Evolutionary conservation across 2,888 invertebrate genomes (phyloP).

Genomic region (Leptopterna dolabrata): DNA sequence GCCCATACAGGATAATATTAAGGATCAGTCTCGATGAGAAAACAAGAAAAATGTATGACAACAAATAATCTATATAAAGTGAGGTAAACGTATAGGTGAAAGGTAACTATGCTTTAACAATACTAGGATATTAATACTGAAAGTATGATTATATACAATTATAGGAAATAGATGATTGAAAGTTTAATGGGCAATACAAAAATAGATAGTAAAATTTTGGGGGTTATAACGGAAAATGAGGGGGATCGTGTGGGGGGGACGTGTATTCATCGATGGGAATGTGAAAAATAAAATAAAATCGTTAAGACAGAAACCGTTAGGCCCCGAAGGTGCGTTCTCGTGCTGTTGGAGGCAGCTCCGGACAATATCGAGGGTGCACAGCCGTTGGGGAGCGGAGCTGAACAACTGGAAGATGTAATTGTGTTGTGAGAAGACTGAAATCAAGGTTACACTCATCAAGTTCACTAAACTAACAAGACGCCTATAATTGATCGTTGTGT

Average conservation of each 20-base stretch:
- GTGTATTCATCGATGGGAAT: conserved; percentile 14
- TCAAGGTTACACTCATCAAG: too few species aligned
- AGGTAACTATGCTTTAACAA: conserved; percentile 43
- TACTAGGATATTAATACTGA: conserved; percentile 45
- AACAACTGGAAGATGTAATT: not conserved
- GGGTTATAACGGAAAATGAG: not conserved
- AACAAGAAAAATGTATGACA: not conserved
- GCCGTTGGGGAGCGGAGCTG: not conserved
- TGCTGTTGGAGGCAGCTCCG: not conserved
- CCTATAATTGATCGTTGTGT: too few species aligned
- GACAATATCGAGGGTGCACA: not conserved
- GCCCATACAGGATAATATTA: not conserved
- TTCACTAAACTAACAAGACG: too few species aligned
- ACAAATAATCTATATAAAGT: not conserved
- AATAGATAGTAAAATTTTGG: conserved; percentile 37
- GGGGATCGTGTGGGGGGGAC: not conserved
- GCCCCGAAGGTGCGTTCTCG: not conserved
- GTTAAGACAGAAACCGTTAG: not conserved
- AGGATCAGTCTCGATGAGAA: not conserved
- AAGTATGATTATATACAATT: not conserved
- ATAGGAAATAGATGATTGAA: not conserved
- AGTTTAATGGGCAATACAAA: conserved; percentile 26
- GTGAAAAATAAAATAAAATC: not conserved
- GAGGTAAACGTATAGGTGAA: not conserved
- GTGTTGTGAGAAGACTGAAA: too few species aligned